phyloP scores from a whole-genome alignment of 2,888 invertebrate genomes.

The Aporophyla nigra region DNA sequence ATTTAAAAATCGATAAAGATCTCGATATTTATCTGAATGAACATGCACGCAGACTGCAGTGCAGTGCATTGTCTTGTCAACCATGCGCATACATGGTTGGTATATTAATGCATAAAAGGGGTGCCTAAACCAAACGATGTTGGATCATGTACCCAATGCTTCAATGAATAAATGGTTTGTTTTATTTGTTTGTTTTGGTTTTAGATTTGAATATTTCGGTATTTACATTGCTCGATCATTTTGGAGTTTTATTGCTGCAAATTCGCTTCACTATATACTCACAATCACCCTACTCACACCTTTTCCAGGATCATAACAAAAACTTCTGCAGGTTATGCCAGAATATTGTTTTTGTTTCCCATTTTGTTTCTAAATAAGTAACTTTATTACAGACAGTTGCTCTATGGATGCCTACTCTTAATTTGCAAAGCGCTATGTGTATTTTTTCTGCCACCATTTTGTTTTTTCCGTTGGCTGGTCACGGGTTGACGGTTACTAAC shows the following conservation, averaged over 20 bases:
- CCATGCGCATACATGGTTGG: background rate
- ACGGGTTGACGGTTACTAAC: conserved; percentile 64
- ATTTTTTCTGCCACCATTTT: conserved; percentile 67
- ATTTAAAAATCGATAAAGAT: conserved; percentile 28
- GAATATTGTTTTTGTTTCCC: background rate
- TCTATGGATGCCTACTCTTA: conserved; percentile 42
- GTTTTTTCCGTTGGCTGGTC: conserved; percentile 72
- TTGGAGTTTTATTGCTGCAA: background rate
- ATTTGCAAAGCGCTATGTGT: conserved; percentile 68
- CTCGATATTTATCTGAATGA: conserved; percentile 37
- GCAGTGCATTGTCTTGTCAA: conserved; percentile 44
- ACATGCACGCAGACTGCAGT: conserved; percentile 14
- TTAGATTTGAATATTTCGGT: background rate
- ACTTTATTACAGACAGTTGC: background rate
- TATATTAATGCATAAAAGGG: conserved; percentile 20
- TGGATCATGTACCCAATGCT: background rate
- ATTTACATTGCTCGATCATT: background rate
- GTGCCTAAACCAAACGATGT: background rate
- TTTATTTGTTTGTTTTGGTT: background rate
- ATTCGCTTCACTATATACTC: background rate
- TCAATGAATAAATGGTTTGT: background rate
- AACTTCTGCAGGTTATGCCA: background rate
- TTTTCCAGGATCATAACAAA: background rate
- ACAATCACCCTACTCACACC: background rate
- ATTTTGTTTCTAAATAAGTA: too few species aligned